phyloP scores from a whole-genome alignment of 2,797 vertebrate species.

The Esox masquinongy region DNA sequence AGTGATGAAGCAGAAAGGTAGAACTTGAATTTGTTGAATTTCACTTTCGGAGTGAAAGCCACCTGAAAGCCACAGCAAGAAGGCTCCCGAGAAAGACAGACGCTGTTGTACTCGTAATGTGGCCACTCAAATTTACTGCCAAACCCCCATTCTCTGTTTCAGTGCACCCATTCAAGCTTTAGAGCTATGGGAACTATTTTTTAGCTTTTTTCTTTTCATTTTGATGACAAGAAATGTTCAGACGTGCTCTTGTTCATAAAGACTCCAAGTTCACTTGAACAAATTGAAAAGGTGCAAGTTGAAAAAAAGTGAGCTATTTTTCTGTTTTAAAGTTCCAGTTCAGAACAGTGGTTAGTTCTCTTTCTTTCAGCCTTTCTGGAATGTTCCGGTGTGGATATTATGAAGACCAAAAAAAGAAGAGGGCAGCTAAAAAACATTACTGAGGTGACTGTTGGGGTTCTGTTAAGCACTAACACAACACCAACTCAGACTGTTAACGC shows the following conservation, averaged over 20 bases:
- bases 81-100: not conserved
- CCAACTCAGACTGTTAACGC: constrained; percentile 40
- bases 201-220: not conserved
- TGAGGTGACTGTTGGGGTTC: not conserved
- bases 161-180: not conserved
- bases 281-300: too few species aligned
- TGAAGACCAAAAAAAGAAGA: not conserved
- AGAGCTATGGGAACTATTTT: not conserved
- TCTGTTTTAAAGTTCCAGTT: too few species aligned
- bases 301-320: too few species aligned
- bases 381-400: too few species aligned
- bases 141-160: not conserved
- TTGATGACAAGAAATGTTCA: not conserved
- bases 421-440: not conserved
- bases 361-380: too few species aligned
- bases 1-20: not conserved
- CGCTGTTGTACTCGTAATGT: not conserved
- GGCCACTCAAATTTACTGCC: not conserved
- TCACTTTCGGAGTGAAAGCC: not conserved
- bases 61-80: not conserved
- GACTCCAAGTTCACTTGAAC: too few species aligned
- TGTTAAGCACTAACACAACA: not conserved
- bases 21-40: not conserved
- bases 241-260: too few species aligned
- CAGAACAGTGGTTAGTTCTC: too few species aligned